A percentile compares a stretch with the other conserved stretches of the same genome.
These are phyloP conservation scores for Ochlodes sylvanus DNA, from an alignment of 2,888 invertebrate genomes.

Conservation along the genomic window DNA sequence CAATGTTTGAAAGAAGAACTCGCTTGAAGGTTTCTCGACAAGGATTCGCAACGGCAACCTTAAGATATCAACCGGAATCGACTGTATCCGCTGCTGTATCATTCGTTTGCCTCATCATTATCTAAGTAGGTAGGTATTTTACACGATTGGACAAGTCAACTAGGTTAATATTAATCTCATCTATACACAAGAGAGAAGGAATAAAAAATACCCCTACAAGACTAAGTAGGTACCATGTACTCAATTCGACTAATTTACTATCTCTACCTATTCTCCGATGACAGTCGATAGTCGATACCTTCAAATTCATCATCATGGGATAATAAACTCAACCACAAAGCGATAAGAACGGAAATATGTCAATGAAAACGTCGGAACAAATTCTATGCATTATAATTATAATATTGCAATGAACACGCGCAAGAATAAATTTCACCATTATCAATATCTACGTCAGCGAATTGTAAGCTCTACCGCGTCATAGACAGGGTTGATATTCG, in stretches of 20 bases:
- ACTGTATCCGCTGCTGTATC: slow-evolving; percentile 1
- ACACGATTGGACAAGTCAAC: not conserved
- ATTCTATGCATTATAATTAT: slow-evolving; percentile 19
- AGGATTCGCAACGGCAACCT: not conserved
- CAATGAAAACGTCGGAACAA: slow-evolving; percentile 1
- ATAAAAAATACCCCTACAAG: not conserved
- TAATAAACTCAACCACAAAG: slow-evolving; percentile 11
- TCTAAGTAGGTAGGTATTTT: too few species aligned
- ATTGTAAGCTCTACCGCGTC: slow-evolving; percentile 5
- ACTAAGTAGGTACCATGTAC: not conserved
- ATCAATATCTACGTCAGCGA: not conserved
- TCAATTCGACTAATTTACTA: not conserved
- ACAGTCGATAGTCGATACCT: not conserved
- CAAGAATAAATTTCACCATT: slow-evolving; percentile 34
- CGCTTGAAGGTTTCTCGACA: slow-evolving; percentile 1
- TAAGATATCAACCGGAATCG: slow-evolving; percentile 7
- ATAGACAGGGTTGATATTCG: slow-evolving; percentile 30
- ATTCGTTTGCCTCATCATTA: not conserved
- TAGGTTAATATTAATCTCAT: not conserved
- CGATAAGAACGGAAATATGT: slow-evolving; percentile 2
- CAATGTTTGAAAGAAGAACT: not conserved
- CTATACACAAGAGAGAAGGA: not conserved
- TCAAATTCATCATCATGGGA: not conserved
- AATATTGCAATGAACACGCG: slow-evolving; percentile 14
- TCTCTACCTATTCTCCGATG: not conserved